These are phyloP conservation scores for Drosophila nigrodunni DNA, from an alignment of 1,140 invertebrate species.

Conservation along the genomic window DNA sequence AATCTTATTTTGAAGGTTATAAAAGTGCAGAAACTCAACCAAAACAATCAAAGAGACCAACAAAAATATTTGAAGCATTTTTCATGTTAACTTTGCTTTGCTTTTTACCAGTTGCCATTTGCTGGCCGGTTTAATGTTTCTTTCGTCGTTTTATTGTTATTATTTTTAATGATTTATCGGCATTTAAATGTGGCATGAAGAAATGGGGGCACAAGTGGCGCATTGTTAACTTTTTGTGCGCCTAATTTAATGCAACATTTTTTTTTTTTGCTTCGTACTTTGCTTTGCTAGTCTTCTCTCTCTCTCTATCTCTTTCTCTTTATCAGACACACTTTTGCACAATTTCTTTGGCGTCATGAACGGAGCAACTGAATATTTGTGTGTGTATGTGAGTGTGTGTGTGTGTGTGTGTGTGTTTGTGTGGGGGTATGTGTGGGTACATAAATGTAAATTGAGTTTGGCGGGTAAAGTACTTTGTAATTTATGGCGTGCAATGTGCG, in stretches of 20 bases:
- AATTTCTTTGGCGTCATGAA: constrained; percentile 64
- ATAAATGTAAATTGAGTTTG: constrained; percentile 82
- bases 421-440: constrained; percentile 40
- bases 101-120: constrained; percentile 36
- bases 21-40: constrained; percentile 60
- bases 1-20: constrained; percentile 81
- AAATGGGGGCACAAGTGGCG: constrained; percentile 48
- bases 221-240: constrained; percentile 74
- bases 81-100: constrained; percentile 48
- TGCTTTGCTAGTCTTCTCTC: constrained; percentile 19
- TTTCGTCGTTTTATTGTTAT: constrained; percentile 40
- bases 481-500: constrained; percentile 82
- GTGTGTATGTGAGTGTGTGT: constrained; percentile 29
- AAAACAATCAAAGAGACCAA: neutral
- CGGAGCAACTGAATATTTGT: constrained; percentile 38
- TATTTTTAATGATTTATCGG: constrained; percentile 78
- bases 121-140: constrained; percentile 36
- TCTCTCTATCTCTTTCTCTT: constrained; percentile 11
- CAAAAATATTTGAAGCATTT: constrained; percentile 52
- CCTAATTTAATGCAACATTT: constrained; percentile 83
- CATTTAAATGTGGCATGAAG: constrained; percentile 68
- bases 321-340: neutral
- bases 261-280: constrained; percentile 62
- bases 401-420: constrained; percentile 34
- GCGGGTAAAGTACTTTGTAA: constrained; percentile 81